phyloP scores from a whole-genome alignment of 2,797 vertebrate species.

The Coccyzus lansbergi region DNA sequence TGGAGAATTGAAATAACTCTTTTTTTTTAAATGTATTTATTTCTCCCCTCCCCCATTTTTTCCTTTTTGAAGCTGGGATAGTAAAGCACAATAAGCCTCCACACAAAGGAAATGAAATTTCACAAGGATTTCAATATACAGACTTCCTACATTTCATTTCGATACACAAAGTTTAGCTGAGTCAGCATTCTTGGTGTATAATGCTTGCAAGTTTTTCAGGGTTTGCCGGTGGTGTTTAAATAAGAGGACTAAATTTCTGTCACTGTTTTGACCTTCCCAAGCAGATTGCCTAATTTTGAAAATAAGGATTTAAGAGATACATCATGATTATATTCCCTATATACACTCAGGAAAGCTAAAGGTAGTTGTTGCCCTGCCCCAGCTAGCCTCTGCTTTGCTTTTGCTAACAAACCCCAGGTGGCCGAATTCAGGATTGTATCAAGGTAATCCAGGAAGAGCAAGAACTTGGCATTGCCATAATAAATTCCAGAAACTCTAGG shows the following conservation, averaged over 20 bases:
- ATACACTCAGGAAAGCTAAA: neutral
- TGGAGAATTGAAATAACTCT: neutral
- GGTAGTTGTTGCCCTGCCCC: neutral
- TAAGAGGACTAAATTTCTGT: neutral
- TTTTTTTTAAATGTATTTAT: neutral
- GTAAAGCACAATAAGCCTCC: neutral
- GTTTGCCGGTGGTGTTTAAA: neutral
- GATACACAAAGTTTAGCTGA: neutral
- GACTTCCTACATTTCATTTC: neutral
- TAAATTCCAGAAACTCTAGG: neutral
- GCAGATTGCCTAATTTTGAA: neutral
- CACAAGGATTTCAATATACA: neutral
- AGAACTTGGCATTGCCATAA: neutral
- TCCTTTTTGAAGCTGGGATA: neutral
- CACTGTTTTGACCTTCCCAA: neutral
- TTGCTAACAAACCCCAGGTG: neutral
- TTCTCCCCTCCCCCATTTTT: neutral
- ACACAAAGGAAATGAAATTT: constrained; percentile 4
- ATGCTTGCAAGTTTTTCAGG: neutral
- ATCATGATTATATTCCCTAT: neutral
- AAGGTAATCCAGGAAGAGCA: constrained; percentile 13
- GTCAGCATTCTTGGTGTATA: neutral
- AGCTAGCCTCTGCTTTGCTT: neutral
- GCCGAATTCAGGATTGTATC: neutral
- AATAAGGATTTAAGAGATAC: neutral